phyloP scores from a whole-genome alignment of 2,888 invertebrate species.

The Apoda limacodes region DNA sequence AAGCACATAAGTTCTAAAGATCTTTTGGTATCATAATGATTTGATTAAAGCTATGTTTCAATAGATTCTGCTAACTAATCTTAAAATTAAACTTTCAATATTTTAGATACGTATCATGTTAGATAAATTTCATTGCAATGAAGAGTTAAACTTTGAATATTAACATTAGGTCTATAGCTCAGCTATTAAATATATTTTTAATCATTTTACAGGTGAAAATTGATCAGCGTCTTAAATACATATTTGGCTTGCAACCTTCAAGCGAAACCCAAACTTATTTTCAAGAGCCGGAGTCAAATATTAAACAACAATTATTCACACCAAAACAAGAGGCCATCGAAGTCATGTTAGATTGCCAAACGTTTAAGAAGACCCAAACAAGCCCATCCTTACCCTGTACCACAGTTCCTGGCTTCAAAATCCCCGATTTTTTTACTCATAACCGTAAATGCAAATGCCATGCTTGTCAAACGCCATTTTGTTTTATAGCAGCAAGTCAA shows the following conservation, averaged over 20 bases:
- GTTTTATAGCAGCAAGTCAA: conserved; percentile 27
- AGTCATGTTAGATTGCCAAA: conserved; percentile 34
- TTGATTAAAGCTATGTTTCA: no score
- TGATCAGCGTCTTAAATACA: conserved; percentile 42
- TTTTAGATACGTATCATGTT: no score
- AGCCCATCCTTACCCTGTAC: conserved; percentile 31
- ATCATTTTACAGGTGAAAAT: conserved; percentile 35
- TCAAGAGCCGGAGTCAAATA: conserved; percentile 4
- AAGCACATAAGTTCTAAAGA: no score
- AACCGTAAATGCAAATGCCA: conserved; percentile 30
- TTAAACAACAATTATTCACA: conserved; percentile 19
- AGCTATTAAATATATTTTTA: no score
- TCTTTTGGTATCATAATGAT: no score
- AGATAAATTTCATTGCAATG: no score
- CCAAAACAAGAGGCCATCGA: conserved; percentile 36
- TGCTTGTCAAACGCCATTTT: conserved; percentile 31
- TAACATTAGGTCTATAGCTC: no score
- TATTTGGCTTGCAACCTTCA: conserved; percentile 33
- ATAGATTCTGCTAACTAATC: no score
- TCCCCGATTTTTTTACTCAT: conserved; percentile 37
- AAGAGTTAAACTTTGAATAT: no score
- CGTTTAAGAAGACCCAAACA: conserved; percentile 25
- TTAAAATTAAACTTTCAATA: no score
- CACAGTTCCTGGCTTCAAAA: conserved; percentile 28
- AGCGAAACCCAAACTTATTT: conserved; percentile 23